Percentiles rank a stretch among this genome's conserved stretches.
These are phyloP conservation scores for Aporophyla lueneburgensis DNA, from an alignment of 2,888 invertebrate species.

Conservation along the genomic window DNA sequence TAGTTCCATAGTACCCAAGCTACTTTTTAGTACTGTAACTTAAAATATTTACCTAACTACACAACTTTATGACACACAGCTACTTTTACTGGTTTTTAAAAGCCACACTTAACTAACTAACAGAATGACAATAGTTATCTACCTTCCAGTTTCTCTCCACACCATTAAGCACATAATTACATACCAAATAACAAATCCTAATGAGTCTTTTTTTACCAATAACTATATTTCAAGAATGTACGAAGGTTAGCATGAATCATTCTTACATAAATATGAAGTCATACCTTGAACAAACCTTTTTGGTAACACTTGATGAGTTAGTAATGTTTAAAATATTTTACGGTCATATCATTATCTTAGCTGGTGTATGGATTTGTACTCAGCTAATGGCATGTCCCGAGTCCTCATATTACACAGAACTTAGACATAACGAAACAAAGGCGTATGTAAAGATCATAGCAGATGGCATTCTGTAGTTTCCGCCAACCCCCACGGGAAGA, in stretches of 20 bases:
- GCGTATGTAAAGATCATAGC: not conserved
- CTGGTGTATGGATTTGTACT: not conserved
- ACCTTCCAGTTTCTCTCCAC: slow-evolving; percentile 16
- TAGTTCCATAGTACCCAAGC: not conserved
- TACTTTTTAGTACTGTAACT: not conserved
- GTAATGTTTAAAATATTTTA: slow-evolving; percentile 48
- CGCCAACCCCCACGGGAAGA: not conserved
- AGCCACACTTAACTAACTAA: slow-evolving; percentile 9
- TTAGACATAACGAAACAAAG: not conserved
- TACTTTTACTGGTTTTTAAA: not conserved
- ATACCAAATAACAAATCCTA: slow-evolving; percentile 37
- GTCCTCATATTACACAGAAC: not conserved
- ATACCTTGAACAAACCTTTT: slow-evolving; percentile 60
- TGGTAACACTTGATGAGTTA: slow-evolving; percentile 34
- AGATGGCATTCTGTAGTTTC: not conserved
- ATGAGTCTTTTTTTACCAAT: slow-evolving; percentile 58
- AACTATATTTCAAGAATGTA: slow-evolving; percentile 51
- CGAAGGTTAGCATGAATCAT: slow-evolving; percentile 63
- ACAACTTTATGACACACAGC: not conserved
- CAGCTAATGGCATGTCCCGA: not conserved
- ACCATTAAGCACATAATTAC: slow-evolving; percentile 51
- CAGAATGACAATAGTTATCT: slow-evolving; percentile 7
- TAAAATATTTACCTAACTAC: slow-evolving; percentile 6
- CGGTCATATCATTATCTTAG: not conserved
- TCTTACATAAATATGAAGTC: slow-evolving; percentile 59